These are phyloP conservation scores for Odontamblyopus lacepedii DNA, from an alignment of 2,797 vertebrate genomes.

Conservation along the genomic window DNA sequence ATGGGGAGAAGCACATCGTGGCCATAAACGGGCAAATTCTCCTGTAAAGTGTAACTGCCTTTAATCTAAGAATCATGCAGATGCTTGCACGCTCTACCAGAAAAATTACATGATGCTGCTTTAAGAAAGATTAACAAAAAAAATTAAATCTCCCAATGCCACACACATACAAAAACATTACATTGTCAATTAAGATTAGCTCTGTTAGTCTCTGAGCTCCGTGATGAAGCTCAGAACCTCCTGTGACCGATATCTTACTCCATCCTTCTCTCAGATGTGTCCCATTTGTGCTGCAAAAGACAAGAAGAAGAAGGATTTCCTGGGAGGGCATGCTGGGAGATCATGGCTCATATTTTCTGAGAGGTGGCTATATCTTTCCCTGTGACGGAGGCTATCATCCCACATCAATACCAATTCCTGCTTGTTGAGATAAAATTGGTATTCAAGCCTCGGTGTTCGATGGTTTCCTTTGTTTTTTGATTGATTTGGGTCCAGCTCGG, in stretches of 20 bases:
- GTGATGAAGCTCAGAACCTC: slow-evolving; percentile 56
- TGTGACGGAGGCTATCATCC: slow-evolving; percentile 35
- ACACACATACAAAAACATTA: slow-evolving; percentile 23
- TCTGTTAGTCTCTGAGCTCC: slow-evolving; percentile 30
- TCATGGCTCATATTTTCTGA: slow-evolving; percentile 57
- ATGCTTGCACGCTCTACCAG: too few species aligned
- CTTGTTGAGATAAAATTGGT: slow-evolving; percentile 43
- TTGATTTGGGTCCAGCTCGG: slow-evolving; percentile 38
- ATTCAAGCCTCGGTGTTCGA: slow-evolving; percentile 38
- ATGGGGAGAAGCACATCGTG: too few species aligned
- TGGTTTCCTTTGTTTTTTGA: slow-evolving; percentile 41
- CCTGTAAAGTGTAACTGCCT: too few species aligned
- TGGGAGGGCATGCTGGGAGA: slow-evolving; percentile 42
- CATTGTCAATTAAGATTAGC: slow-evolving; percentile 43
- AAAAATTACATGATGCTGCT: not conserved
- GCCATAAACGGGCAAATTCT: too few species aligned
- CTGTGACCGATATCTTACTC: slow-evolving; percentile 57
- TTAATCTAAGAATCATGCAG: too few species aligned
- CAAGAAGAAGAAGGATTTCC: slow-evolving; percentile 58
- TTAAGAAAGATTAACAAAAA: not conserved
- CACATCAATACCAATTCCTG: slow-evolving; percentile 50
- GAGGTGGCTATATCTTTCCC: slow-evolving; percentile 42
- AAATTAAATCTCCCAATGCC: not conserved
- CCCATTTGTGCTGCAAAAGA: slow-evolving; percentile 34
- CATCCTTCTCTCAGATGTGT: slow-evolving; percentile 59